Conservation (phyloP, 1,140 invertebrate genomes). For the Drosophila subobscura region DNA sequence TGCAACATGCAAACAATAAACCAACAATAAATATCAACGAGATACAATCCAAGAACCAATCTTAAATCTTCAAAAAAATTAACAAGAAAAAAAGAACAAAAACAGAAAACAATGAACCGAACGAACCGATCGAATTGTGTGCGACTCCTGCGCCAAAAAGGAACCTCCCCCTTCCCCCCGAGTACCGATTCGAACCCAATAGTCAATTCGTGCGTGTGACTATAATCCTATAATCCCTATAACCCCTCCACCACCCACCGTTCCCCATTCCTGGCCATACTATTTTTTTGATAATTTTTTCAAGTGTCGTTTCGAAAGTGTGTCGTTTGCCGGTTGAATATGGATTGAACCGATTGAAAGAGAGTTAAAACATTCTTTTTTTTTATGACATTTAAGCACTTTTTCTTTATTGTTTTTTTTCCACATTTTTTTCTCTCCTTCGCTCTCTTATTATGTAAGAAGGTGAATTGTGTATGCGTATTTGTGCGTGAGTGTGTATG, state of each 20-base stretch:
- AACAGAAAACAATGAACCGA: constrained; percentile 15
- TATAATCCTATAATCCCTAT: too few species aligned
- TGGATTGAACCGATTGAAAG: constrained; percentile 14
- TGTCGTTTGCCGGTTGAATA: constrained; percentile 13
- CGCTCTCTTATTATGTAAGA: constrained; percentile 52
- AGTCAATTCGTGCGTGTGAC: constrained; percentile 1
- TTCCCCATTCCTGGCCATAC: constrained; percentile 9
- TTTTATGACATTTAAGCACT: constrained; percentile 8
- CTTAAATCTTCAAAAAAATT: too few species aligned
- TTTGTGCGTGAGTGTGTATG: constrained; percentile 19
- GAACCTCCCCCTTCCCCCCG: too few species aligned
- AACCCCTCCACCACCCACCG: too few species aligned
- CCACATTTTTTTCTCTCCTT: constrained; percentile 27
- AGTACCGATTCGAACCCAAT: too few species aligned
- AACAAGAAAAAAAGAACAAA: neutral
- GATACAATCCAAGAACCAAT: neutral
- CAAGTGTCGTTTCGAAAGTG: constrained; percentile 53
- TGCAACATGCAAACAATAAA: constrained; percentile 8
- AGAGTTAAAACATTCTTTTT: constrained; percentile 23
- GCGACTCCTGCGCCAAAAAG: too few species aligned
- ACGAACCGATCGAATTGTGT: too few species aligned
- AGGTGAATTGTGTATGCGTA: constrained; percentile 22
- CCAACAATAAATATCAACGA: constrained; percentile 21
- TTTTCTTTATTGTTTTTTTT: constrained; percentile 17
- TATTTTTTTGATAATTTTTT: constrained; percentile 66